These are phyloP conservation scores for Serripes groenlandicus DNA, from an alignment of 2,888 invertebrate genomes.

Conservation along the genomic window DNA sequence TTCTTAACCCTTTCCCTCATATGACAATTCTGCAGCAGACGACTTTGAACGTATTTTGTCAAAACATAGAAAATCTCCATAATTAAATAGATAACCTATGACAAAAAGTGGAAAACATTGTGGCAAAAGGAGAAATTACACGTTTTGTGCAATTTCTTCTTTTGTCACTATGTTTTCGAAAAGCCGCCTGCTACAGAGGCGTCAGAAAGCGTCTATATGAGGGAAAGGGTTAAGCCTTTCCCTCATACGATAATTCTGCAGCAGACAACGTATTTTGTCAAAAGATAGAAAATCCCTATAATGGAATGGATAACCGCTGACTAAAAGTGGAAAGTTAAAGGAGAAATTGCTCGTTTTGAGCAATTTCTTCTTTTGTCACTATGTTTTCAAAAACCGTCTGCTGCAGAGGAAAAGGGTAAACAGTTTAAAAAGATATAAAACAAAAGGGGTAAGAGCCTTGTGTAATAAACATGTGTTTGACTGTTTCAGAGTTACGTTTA, in stretches of 20 bases:
- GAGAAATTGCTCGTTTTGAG: no score
- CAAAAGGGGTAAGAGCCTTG: no score
- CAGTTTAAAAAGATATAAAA: no score
- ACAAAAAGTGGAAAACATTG: background rate
- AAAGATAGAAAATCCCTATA: no score
- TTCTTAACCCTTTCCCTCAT: background rate
- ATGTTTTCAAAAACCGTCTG: no score
- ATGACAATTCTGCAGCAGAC: background rate
- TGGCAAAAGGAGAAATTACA: background rate
- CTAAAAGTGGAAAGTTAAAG: no score
- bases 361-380: no score
- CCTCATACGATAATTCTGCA: no score
- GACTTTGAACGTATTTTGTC: background rate
- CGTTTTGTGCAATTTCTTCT: background rate
- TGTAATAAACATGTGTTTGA: background rate
- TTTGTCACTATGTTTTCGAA: background rate
- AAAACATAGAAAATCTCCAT: background rate
- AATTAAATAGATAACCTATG: background rate
- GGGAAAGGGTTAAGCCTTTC: background rate
- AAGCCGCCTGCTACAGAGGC: background rate
- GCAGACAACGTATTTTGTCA: no score
- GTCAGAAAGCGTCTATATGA: background rate
- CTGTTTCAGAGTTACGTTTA: conserved; percentile 88
- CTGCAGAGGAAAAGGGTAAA: no score
- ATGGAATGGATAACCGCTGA: no score